Percentiles rank a stretch among this genome's conserved stretches.
Evolutionary conservation across 2,797 vertebrate species (phyloP).

Genomic region (Xerus rutilus): DNA sequence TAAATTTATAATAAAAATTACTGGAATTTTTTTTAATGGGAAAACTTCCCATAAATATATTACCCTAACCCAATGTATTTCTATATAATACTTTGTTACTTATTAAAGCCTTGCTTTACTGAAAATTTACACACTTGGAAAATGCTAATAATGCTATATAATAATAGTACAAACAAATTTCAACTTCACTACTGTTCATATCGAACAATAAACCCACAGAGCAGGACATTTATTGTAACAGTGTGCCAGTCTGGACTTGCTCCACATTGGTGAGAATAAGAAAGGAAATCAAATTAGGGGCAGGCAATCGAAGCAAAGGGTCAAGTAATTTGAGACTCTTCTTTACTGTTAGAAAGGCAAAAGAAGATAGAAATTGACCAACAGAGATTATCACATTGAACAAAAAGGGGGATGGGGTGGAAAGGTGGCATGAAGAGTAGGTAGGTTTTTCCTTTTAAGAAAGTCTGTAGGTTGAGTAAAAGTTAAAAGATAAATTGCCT

Average conservation of each 20-base stretch:
- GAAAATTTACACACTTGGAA: conserved; percentile 19
- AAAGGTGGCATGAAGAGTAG: not conserved
- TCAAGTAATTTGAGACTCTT: conserved; percentile 72
- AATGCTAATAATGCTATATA: conserved; percentile 25
- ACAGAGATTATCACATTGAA: conserved; percentile 69
- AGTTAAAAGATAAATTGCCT: conserved; percentile 31
- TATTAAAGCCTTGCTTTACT: conserved; percentile 14
- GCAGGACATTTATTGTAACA: not conserved
- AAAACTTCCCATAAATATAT: conserved; percentile 17
- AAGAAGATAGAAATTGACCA: conserved; percentile 77
- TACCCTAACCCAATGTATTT: not conserved
- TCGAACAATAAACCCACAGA: conserved; percentile 26
- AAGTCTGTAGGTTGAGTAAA: conserved; percentile 59
- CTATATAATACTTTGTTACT: conserved; percentile 15
- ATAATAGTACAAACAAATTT: conserved; percentile 18
- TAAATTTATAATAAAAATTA: conserved; percentile 36
- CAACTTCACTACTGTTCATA: conserved; percentile 17
- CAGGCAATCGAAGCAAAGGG: conserved; percentile 67
- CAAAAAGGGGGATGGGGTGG: not conserved
- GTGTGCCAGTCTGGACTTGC: conserved; percentile 41
- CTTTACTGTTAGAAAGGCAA: conserved; percentile 68
- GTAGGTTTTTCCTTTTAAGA: conserved; percentile 64
- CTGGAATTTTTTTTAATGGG: not conserved
- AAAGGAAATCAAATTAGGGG: conserved; percentile 70
- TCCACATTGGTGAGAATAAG: conserved; percentile 53